phyloP scores from a whole-genome alignment of 2,797 vertebrate genomes.

The Manis pentadactyla region DNA sequence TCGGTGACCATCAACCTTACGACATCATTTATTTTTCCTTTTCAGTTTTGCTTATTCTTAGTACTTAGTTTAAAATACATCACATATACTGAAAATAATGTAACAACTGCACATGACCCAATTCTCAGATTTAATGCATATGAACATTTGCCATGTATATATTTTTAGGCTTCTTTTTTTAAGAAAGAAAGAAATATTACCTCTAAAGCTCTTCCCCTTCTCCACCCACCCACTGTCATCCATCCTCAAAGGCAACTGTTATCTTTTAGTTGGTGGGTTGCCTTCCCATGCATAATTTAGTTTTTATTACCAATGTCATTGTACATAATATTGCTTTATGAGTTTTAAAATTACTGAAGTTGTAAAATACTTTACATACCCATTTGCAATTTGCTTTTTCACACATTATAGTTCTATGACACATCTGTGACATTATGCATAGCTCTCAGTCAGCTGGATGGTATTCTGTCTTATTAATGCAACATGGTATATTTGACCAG shows the following conservation, averaged over 20 bases:
- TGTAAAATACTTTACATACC: background rate
- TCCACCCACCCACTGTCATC: background rate
- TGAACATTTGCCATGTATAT: background rate
- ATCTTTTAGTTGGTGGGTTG: background rate
- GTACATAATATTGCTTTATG: background rate
- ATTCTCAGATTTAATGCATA: background rate
- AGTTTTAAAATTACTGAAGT: conserved; percentile 28
- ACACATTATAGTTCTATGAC: background rate
- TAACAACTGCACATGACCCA: background rate
- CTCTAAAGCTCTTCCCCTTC: background rate
- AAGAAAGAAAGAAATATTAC: background rate
- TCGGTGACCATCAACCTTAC: background rate
- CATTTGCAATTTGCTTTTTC: conserved; percentile 7
- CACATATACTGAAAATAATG: background rate
- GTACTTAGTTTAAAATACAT: conserved; percentile 12
- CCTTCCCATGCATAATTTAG: background rate
- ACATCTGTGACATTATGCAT: background rate
- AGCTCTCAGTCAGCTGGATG: background rate
- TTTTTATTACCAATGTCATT: background rate
- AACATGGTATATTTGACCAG: background rate
- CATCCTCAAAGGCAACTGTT: background rate
- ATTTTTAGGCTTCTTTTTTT: background rate
- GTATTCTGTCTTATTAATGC: background rate
- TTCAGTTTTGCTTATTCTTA: background rate
- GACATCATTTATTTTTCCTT: background rate